Conservation (phyloP, 2,113 vertebrate genomes). For the Xenopus borealis region DNA sequence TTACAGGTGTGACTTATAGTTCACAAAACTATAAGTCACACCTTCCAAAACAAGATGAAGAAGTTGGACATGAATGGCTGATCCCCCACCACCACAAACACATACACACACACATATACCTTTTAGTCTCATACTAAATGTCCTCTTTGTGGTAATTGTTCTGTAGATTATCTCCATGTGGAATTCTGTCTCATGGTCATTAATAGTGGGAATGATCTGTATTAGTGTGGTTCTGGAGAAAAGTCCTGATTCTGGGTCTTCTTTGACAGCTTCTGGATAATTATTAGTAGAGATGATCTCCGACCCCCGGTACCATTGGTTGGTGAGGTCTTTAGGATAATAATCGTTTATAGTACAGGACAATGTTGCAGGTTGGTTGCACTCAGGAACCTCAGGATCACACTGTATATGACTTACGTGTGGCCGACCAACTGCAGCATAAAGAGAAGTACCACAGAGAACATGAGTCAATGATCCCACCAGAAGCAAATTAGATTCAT, state of each 20-base stretch:
- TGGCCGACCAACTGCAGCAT: conserved; percentile 30
- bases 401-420: conserved; percentile 24
- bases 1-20: too few relatives aligned
- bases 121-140: neutral
- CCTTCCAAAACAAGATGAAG: too few relatives aligned
- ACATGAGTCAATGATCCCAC: too few relatives aligned
- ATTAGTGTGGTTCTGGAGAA: neutral
- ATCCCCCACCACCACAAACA: too few relatives aligned
- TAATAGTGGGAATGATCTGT: conserved; percentile 2
- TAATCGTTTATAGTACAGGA: conserved; percentile 17
- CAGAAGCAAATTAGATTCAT: too few relatives aligned
- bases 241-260: conserved; percentile 16
- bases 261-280: neutral
- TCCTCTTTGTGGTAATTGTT: neutral
- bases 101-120: neutral
- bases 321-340: neutral
- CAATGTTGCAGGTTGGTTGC: conserved; percentile 19
- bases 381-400: conserved; percentile 16
- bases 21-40: too few relatives aligned
- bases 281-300: neutral
- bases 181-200: neutral
- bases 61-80: too few relatives aligned
- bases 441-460: neutral
- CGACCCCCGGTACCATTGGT: conserved; percentile 32
- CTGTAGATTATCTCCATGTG: conserved; percentile 5